Evolutionary conservation across 2,113 vertebrate species (phyloP), one percentile per base, ranked within the genome.

Genomic region (Thymallus thymallus): DNA sequence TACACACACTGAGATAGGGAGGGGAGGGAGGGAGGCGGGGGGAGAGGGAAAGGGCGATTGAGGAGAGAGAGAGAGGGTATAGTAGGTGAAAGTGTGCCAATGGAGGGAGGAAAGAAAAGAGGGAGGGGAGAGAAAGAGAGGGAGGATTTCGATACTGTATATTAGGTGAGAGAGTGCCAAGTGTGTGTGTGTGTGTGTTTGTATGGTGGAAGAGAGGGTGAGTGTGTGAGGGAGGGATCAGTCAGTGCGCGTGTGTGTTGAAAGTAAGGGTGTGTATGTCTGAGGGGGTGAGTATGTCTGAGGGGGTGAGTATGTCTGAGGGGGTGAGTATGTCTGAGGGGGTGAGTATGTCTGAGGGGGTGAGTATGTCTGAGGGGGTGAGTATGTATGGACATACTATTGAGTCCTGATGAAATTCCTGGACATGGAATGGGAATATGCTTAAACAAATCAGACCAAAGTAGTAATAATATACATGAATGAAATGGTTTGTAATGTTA

Each of bases 1-100:
- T 97, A 97, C 77, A 97, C 96, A 56, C 96, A 98, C 88, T 97
- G 92, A 94, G 29, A 32, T 4, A n/a, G 41, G 10, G 29, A 63
- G 26, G 10, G 20, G n/a, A n/a, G n/a, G n/a, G n/a, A n/a, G n/a
- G n/a, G n/a, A n/a, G n/a, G n/a, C n/a, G 1, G 20, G 1, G n/a
- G 29, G 14, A 7, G 18, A 7, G 18, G n/a, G 9, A 4, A n/a
- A n/a, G n/a, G n/a, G n/a, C n/a, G n/a, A n/a, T n/a, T n/a, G n/a
- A n/a, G n/a, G n/a, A n/a, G n/a, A n/a, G 1, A 23, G 66, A 29
- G 71, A 41, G 3, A 20, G 1, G 3, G 58, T 63, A 48, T 26
- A 55, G 24, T 80, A 58, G 26, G 60, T 41, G 5, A 26, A 56
- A 48, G 70, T 32, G 2, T 13, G 1, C 48, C 55, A 22, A 18